Conservation (phyloP, 2,888 invertebrate genomes). For the Lamproptera curius region DNA sequence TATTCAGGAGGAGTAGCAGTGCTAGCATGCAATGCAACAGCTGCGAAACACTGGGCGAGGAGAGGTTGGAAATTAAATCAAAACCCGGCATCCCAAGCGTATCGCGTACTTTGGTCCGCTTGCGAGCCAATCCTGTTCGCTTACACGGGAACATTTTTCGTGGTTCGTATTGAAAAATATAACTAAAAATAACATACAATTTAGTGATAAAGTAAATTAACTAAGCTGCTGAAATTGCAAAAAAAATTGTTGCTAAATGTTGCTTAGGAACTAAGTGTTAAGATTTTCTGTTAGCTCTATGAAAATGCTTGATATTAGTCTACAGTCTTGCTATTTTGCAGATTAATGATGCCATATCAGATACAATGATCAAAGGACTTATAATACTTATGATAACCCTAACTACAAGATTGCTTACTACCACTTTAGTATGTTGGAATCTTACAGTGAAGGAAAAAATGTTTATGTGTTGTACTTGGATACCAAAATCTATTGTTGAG, state of each 20-base stretch:
- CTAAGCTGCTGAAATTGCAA: too few relatives aligned
- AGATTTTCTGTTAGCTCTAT: too few relatives aligned
- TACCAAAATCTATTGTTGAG: constrained; percentile 85
- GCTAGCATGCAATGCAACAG: constrained; percentile 63
- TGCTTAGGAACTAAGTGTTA: too few relatives aligned
- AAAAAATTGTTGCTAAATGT: too few relatives aligned
- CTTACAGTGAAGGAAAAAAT: constrained; percentile 77
- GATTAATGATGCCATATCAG: constrained; percentile 42
- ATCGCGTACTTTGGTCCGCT: constrained; percentile 60
- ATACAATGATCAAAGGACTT: constrained; percentile 53
- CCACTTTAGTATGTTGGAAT: constrained; percentile 55
- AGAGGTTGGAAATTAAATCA: constrained; percentile 60
- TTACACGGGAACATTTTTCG: constrained; percentile 64
- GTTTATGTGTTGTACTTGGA: constrained; percentile 82
- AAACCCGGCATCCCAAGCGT: constrained; percentile 61
- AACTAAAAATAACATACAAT: too few relatives aligned
- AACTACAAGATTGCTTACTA: constrained; percentile 43
- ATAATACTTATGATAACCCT: constrained; percentile 54
- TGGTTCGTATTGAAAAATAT: constrained; percentile 49
- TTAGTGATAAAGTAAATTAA: too few relatives aligned
- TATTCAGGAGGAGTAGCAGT: constrained; percentile 59
- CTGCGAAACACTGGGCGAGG: constrained; percentile 54
- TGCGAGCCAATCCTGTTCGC: constrained; percentile 63
- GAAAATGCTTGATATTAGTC: too few relatives aligned
- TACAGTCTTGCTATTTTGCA: constrained; percentile 33